Evolutionary conservation across 1,140 invertebrate genomes (phyloP).

Genomic region (Amphibalanus amphitrite): DNA sequence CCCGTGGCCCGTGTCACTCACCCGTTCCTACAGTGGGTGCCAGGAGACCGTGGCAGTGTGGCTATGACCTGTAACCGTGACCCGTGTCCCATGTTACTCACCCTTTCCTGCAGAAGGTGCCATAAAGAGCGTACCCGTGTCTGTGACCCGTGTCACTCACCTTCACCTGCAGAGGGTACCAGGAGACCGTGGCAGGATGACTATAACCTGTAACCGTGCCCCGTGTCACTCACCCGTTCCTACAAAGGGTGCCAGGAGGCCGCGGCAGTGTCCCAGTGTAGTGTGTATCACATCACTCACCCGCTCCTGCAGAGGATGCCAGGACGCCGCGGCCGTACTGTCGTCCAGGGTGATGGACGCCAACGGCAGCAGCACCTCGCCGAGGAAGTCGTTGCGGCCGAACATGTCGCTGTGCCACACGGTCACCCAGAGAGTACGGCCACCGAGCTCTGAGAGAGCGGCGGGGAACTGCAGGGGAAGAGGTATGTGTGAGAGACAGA

Average conservation of each 20-base stretch:
- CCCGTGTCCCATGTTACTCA: too few relatives aligned
- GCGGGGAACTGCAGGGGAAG: not conserved
- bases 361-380: slow-evolving; percentile 68
- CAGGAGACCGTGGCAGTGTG: slow-evolving; percentile 52
- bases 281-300: too few relatives aligned
- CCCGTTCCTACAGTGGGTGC: slow-evolving; percentile 81
- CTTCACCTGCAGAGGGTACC: slow-evolving; percentile 81
- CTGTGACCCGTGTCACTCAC: slow-evolving; percentile 38
- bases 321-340: slow-evolving; percentile 48
- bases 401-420: slow-evolving; percentile 98
- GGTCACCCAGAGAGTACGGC: slow-evolving; percentile 74
- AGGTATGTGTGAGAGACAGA: too few relatives aligned
- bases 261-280: slow-evolving; percentile 36
- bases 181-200: too few relatives aligned
- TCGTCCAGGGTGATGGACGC: slow-evolving; percentile 50
- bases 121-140: too few relatives aligned
- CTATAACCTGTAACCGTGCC: too few relatives aligned
- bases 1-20: slow-evolving; percentile 36
- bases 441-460: not conserved
- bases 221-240: slow-evolving; percentile 32
- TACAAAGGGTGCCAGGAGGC: slow-evolving; percentile 79
- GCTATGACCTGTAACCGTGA: too few relatives aligned
- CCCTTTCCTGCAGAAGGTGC: too few relatives aligned
- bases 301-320: slow-evolving; percentile 81
- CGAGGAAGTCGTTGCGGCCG: slow-evolving; percentile 89